These are phyloP conservation scores for Corythornis cristatus DNA, from an alignment of 2,113 vertebrate genomes.

Conservation along the genomic window DNA sequence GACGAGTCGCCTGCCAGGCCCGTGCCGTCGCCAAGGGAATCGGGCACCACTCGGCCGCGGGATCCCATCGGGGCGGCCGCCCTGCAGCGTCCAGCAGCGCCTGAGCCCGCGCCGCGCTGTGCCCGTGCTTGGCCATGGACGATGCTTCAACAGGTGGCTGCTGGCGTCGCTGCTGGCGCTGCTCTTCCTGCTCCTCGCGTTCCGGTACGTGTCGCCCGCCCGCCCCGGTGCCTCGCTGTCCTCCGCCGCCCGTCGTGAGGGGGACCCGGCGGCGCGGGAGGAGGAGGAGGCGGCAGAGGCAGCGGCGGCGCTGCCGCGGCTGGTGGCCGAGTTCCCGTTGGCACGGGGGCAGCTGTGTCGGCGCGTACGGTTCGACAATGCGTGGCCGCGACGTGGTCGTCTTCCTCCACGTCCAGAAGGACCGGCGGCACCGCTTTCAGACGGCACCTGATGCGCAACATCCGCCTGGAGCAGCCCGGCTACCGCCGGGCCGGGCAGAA, in stretches of 20 bases:
- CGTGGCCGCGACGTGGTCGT: constrained; percentile 93
- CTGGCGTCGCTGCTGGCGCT: too few relatives aligned
- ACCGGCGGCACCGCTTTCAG: constrained; percentile 97
- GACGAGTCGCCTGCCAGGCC: too few relatives aligned
- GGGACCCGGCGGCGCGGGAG: constrained; percentile 57
- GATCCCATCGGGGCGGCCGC: too few relatives aligned
- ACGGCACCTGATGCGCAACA: constrained; percentile 95
- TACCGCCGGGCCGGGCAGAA: constrained; percentile 95
- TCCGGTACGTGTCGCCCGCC: constrained; percentile 90
- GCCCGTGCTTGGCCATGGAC: too few relatives aligned
- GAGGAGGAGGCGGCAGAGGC: background rate
- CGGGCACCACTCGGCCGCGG: too few relatives aligned
- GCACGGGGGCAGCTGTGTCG: constrained; percentile 86
- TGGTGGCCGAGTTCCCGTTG: constrained; percentile 84
- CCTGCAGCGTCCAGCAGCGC: too few relatives aligned
- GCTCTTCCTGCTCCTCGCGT: constrained; percentile 83
- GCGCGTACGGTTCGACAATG: constrained; percentile 90
- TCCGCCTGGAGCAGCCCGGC: constrained; percentile 94
- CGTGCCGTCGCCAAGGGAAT: too few relatives aligned
- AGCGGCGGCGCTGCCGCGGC: background rate
- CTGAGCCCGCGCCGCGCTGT: too few relatives aligned
- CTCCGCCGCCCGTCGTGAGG: constrained; percentile 77
- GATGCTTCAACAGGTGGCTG: too few relatives aligned
- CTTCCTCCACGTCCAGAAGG: constrained; percentile 96
- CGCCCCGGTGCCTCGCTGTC: constrained; percentile 17